Evolutionary conservation across 2,797 vertebrate genomes (phyloP), one percentile per base, ranked within the genome.

Genomic region (Rhinophrynus dorsalis): DNA sequence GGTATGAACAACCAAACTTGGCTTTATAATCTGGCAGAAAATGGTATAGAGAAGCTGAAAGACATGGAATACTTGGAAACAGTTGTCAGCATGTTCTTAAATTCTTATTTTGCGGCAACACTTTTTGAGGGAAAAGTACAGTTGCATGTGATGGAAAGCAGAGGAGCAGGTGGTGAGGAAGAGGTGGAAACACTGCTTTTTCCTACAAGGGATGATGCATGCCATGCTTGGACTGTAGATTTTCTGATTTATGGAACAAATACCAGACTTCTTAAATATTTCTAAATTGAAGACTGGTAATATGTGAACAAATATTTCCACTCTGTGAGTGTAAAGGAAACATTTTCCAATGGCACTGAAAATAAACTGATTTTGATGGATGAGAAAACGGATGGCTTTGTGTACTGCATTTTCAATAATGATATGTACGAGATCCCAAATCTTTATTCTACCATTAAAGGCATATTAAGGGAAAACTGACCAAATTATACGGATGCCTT

Each of bases 1-100:
- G 96, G 97, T 62, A 98, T 98, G 97, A 99, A 99, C 84, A 99
- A 98, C 80, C 91, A 94, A 73, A 96, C 96, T 55, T 99, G 97
- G 97, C 98, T 99, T 86, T 99, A 99, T 27, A 85, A 88, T 30
- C 79, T 96, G 45, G 88, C 90, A 71, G 94, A 96, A 47, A 88
- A 87, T 1, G n/a, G n/a, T n/a, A n/a, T 93, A 58, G 91, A 88
- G 76, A 94, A 92, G 77, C 83, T 98, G 48, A 99, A 95, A 83
- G 96, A 99, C 74, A 84, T 92, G 3, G 96, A 99, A 55, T 99
- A 98, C 82, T 81, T 98, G 74, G 96, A 97, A 21, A 97, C 97
- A 1, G 92, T 99, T 44, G 87, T 87, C 78, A 95, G 86, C 74
- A 92, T 99, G 86, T 92, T 85, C 75, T 93, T 98, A 20, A 95